Percentiles rank a stretch among this genome's conserved stretches.
These are phyloP conservation scores for Anthoscopus minutus DNA, from an alignment of 2,113 vertebrate species.

Conservation along the genomic window DNA sequence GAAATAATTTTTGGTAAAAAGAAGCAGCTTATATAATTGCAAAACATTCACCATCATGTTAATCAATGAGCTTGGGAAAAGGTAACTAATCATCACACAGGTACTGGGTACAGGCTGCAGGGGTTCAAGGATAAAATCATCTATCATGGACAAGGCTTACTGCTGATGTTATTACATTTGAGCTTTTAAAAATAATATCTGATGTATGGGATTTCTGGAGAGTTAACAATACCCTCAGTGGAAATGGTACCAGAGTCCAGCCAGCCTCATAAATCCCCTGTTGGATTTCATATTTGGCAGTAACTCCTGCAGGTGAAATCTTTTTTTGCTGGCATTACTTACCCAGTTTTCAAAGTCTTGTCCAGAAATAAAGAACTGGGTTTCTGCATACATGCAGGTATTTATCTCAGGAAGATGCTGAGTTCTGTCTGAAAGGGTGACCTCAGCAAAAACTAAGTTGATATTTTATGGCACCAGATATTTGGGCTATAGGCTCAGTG, in stretches of 20 bases:
- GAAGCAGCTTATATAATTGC: not conserved
- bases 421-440: not conserved
- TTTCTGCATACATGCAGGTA: not conserved
- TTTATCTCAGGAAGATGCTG: not conserved
- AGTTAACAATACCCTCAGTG: not conserved
- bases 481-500: not conserved
- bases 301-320: not conserved
- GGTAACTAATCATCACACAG: not conserved
- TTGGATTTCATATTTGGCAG: not conserved
- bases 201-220: not conserved
- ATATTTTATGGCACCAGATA: not conserved
- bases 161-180: not conserved
- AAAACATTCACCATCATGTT: not conserved
- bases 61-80: not conserved
- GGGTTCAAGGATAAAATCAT: not conserved
- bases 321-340: not conserved
- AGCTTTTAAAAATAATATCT: not conserved
- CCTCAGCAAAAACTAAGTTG: not conserved
- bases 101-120: accelerated
- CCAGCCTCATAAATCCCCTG: not conserved
- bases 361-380: not conserved
- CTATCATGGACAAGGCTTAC: not conserved
- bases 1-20: not conserved
- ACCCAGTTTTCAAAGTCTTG: not conserved
- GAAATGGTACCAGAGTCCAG: not conserved